These are phyloP conservation scores for Gorsachius magnificus DNA, from an alignment of 2,797 vertebrate species.

Conservation along the genomic window DNA sequence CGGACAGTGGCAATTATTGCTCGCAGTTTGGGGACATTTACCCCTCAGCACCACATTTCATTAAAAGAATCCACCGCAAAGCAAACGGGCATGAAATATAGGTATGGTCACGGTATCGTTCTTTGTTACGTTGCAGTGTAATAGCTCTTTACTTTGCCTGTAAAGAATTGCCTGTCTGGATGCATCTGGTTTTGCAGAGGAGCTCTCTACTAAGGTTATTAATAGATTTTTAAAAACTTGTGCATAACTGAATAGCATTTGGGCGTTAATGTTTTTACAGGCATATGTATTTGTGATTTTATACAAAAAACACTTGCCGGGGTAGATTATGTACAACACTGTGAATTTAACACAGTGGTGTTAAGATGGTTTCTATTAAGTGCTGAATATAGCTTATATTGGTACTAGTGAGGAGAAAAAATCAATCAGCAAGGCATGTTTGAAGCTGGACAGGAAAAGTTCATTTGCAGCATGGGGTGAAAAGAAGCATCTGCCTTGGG, in stretches of 20 bases:
- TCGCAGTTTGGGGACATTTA: conserved; percentile 93
- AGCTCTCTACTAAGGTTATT: not conserved
- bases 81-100: conserved; percentile 99
- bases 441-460: conserved; percentile 15
- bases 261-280: not conserved
- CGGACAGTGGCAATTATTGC: conserved; percentile 98
- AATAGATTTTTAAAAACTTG: conserved; percentile 16
- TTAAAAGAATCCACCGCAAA: conserved; percentile 98
- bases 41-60: conserved; percentile 95
- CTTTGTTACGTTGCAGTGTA: not conserved
- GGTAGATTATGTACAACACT: fast-evolving
- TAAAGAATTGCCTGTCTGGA: not conserved
- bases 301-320: not conserved
- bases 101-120: conserved; percentile 79
- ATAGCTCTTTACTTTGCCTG: not conserved
- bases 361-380: not conserved
- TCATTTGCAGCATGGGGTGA: not conserved
- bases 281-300: not conserved
- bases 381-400: not conserved
- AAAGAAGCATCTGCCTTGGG: not conserved
- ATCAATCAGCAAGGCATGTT: not conserved
- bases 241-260: not conserved
- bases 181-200: not conserved
- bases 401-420: not conserved
- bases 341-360: not conserved